These are phyloP conservation scores for Puffinus mauretanicus DNA, from an alignment of 2,113 vertebrate genomes.

Conservation along the genomic window DNA sequence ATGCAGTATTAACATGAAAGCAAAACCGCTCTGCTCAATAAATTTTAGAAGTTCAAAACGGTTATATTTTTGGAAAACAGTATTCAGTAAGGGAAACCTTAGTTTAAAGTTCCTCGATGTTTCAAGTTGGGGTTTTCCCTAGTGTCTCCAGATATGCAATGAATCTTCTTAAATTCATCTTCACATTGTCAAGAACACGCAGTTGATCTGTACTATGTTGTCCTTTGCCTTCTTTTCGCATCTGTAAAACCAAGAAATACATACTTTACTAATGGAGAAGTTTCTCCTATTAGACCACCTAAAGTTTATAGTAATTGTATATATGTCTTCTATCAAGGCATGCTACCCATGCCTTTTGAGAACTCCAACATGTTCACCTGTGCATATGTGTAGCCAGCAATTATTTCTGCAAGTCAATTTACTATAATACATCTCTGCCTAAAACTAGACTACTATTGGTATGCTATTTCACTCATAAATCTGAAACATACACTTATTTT, in stretches of 20 bases:
- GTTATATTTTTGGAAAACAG: constrained; percentile 33
- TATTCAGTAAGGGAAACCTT: constrained; percentile 45
- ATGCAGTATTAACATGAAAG: neutral
- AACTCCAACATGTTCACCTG: rapidly evolving
- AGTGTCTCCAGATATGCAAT: constrained; percentile 88
- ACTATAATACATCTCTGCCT: neutral
- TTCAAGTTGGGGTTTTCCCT: constrained; percentile 74
- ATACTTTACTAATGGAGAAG: neutral
- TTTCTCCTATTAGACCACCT: neutral
- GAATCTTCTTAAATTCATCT: constrained; percentile 92
- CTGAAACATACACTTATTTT: neutral
- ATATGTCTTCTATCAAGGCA: neutral
- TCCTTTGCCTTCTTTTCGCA: constrained; percentile 89
- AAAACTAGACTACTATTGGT: neutral
- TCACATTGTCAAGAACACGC: constrained; percentile 94
- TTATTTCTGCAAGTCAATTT: neutral
- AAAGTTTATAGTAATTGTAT: neutral
- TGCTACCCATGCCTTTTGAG: neutral
- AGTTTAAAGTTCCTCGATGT: neutral
- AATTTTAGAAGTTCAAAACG: neutral
- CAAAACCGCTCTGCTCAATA: neutral
- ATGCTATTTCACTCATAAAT: neutral
- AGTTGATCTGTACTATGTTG: constrained; percentile 87
- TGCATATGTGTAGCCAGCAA: neutral
- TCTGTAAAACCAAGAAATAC: constrained; percentile 70